Evolutionary conservation across 2,888 invertebrate species (phyloP).

Genomic region (Cenopis cana): DNA sequence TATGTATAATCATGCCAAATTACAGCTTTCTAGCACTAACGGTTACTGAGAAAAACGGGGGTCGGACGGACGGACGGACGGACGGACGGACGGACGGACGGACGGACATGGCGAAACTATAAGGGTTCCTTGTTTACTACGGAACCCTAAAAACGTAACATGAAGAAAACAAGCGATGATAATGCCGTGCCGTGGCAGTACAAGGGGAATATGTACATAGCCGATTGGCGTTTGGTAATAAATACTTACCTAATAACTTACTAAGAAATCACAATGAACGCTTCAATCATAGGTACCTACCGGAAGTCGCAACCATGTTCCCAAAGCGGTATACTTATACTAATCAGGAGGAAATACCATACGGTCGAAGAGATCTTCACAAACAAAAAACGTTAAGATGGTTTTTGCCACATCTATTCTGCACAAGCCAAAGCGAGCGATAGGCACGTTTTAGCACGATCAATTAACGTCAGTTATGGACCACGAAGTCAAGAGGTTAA

Average conservation of each 20-base stretch:
- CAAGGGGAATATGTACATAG: neutral
- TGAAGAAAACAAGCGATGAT: neutral
- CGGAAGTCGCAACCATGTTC: neutral
- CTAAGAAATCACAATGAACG: neutral
- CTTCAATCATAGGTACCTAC: neutral
- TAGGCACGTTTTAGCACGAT: conserved; percentile 20
- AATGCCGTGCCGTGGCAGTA: neutral
- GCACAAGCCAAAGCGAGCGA: conserved; percentile 1
- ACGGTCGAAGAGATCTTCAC: neutral
- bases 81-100: no score
- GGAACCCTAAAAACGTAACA: neutral
- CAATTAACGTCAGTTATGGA: conserved; percentile 23
- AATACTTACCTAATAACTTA: neutral
- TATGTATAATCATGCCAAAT: no score
- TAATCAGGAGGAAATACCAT: conserved; percentile 6
- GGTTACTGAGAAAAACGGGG: no score
- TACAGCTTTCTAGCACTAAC: no score
- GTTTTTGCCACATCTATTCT: conserved; percentile 4
- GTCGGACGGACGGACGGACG: no score
- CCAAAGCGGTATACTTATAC: conserved; percentile 7
- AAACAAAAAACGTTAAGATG: conserved; percentile 10
- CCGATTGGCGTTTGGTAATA: neutral
- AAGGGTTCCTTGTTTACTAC: no score
- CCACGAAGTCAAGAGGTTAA: conserved; percentile 15
- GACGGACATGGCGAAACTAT: no score